Percentiles rank a stretch among this genome's conserved stretches.
Evolutionary conservation across 2,888 invertebrate species (phyloP).

Genomic region (Harpagoxenus sublaevis): DNA sequence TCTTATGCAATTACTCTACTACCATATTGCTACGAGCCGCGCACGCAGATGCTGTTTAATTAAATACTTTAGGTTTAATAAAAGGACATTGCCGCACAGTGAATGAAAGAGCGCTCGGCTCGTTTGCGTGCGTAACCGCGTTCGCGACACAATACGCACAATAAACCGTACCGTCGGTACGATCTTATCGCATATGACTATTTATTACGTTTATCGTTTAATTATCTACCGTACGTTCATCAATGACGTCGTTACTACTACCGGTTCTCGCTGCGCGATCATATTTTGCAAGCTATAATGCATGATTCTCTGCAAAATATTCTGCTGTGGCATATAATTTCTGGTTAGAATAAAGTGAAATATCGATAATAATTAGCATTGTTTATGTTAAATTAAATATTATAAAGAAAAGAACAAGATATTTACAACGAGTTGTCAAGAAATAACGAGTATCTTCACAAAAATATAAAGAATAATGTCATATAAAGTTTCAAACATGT

Average conservation of each 20-base stretch:
- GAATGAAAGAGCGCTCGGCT: conserved; percentile 51
- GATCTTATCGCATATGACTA: conserved; percentile 27
- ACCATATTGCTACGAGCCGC: conserved; percentile 40
- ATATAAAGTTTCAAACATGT: not conserved
- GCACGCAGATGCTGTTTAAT: conserved; percentile 63
- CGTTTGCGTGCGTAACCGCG: not conserved
- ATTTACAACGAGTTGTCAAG: not conserved
- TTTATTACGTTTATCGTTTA: conserved; percentile 46
- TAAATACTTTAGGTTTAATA: conserved; percentile 71
- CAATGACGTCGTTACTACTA: conserved; percentile 32
- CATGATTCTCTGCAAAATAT: not conserved
- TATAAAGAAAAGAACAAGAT: not conserved
- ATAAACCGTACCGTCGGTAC: conserved; percentile 38
- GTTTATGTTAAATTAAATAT: not conserved
- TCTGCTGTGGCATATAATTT: not conserved
- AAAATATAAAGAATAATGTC: not conserved
- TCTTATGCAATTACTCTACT: conserved; percentile 43
- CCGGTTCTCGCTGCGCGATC: not conserved
- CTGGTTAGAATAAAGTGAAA: not conserved
- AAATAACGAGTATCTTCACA: not conserved
- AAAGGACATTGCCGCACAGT: conserved; percentile 37
- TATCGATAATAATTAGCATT: not conserved
- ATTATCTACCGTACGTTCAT: conserved; percentile 42
- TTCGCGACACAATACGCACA: conserved; percentile 46
- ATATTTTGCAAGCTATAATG: conserved; percentile 29